Evolutionary conservation across 1,140 invertebrate species (phyloP).

Genomic region (Ceratitis capitata): DNA sequence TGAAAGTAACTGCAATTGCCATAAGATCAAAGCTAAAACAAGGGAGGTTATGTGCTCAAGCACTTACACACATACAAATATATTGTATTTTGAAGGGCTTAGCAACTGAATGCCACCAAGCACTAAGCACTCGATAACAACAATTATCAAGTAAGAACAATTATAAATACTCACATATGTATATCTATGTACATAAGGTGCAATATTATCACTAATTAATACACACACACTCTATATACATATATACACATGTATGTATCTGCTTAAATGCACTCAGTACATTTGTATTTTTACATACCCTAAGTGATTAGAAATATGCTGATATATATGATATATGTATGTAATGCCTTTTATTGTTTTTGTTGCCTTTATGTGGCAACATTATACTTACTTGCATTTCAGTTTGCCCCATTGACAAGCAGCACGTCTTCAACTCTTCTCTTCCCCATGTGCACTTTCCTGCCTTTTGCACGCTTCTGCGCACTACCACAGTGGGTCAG

Average conservation of each 20-base stretch:
- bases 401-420: neutral
- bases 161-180: neutral
- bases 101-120: no score
- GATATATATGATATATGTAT: neutral
- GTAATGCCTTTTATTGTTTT: neutral
- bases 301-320: neutral
- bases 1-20: neutral
- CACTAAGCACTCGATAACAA: neutral
- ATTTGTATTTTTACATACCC: neutral
- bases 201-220: no score
- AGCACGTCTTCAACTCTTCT: neutral
- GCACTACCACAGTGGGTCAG: slow-evolving; percentile 8
- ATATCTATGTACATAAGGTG: no score
- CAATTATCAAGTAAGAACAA: neutral
- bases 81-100: no score
- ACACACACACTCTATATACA: neutral
- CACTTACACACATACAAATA: neutral
- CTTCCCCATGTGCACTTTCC: no score
- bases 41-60: no score
- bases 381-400: no score
- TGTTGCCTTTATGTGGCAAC: neutral
- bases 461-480: neutral
- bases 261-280: neutral
- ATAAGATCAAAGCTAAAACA: no score
- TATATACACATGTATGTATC: neutral